These are phyloP conservation scores for Ranitomeya imitator DNA, from an alignment of 2,113 vertebrate genomes.

Conservation along the genomic window DNA sequence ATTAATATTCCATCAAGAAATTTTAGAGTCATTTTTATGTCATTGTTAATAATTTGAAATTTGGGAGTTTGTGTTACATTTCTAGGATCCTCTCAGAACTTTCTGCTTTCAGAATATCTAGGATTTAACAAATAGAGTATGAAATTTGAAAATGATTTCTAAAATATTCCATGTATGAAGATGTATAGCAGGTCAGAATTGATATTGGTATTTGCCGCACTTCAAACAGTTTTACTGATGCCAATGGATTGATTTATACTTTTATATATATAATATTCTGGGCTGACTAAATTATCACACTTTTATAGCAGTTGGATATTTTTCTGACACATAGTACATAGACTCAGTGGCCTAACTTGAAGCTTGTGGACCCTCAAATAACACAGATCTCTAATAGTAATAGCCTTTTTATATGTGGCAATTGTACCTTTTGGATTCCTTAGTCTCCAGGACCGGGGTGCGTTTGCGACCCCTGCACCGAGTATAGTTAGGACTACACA, in stretches of 20 bases:
- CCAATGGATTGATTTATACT: background rate
- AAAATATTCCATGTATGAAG: background rate
- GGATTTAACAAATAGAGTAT: background rate
- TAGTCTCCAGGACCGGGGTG: no score
- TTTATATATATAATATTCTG: background rate
- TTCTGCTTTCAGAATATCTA: background rate
- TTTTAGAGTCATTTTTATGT: background rate
- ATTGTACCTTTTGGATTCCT: no score
- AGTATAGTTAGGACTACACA: no score
- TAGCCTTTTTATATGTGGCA: no score
- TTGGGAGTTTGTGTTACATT: background rate
- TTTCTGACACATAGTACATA: no score
- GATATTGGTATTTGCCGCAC: background rate
- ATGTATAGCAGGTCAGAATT: background rate
- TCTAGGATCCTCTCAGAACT: background rate
- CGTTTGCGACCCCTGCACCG: no score
- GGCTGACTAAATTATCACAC: no score
- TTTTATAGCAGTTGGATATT: no score
- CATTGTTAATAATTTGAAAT: background rate
- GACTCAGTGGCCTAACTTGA: no score
- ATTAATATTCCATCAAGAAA: constrained; percentile 16
- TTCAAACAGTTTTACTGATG: background rate
- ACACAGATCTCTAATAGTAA: no score
- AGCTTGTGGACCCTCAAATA: no score
- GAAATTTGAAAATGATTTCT: background rate